Base-by-base conservation (phyloP, 1,140 invertebrate species). In the Idris sp. region DNA sequence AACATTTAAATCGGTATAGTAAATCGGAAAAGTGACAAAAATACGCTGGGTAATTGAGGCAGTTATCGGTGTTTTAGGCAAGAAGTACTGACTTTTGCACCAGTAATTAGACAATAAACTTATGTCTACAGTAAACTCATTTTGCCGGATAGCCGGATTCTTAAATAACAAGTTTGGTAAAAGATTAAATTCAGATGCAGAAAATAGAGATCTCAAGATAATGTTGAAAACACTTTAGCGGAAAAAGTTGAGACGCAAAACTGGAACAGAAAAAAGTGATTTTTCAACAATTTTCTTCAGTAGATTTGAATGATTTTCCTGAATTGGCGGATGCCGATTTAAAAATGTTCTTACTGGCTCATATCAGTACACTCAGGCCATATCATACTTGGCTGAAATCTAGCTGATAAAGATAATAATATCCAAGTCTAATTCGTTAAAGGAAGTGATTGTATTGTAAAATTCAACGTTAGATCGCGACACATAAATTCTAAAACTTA, bases 341-440 rank as follows among this genome's bases (percentile, higher is more conserved):
- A 9, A 41, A 41, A 10, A 25, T 41, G 5, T 11, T 41, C 33
- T 33, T 19, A 48, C 44, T 19, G 30, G 44, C 3, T 19, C 28
- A 10, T 33, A 48, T 18, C 44, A 33, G 6, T 13, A 33, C 1
- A 15, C 30, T 1, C 16, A 48, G 13, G 18, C 28, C 6, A 25
- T 68, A 14, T 54, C 62, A 19, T 67, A 54, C 19, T 48, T 62
- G 22, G 67, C 48, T 10, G 68, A 73, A 64, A 2, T 41, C 1
- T 43, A n/a, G n/a, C 49, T 25, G 30, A 43, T 0, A 40, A 53
- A 10, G 41, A 19, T 41, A 15, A 19, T 8, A 36, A 35, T 6
- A 33, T 49, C 15, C 51, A 18, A 16, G 11, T 62, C 2, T 30
- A 38, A n/a, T 16, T 48, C 15, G 48, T 33, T 8, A 72, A 61